phyloP scores from a whole-genome alignment of 2,113 vertebrate species.

The Diadophis punctatus region DNA sequence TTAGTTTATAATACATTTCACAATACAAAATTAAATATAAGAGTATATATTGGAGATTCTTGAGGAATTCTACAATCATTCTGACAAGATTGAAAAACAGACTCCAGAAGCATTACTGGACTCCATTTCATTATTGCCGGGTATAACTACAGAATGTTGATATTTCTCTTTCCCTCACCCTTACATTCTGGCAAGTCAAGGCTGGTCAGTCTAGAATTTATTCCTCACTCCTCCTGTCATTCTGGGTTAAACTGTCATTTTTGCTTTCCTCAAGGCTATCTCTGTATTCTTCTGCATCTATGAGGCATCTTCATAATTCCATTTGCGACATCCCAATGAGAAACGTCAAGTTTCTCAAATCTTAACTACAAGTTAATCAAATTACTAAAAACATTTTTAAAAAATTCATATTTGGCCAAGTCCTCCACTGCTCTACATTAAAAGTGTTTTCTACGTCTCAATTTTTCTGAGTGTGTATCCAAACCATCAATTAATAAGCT shows the following conservation, averaged over 20 bases:
- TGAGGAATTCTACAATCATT: background rate
- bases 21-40: background rate
- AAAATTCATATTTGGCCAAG: background rate
- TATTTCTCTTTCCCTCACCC: background rate
- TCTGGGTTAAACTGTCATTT: background rate
- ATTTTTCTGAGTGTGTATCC: background rate
- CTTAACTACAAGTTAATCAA: background rate
- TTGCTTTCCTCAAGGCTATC: background rate
- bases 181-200: background rate
- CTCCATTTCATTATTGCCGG: background rate
- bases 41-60: background rate
- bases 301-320: background rate
- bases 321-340: background rate
- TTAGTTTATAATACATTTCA: background rate
- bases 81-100: background rate
- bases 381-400: background rate
- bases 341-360: too few relatives aligned
- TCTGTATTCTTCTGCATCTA: background rate
- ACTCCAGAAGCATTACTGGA: background rate
- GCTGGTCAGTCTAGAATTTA: background rate
- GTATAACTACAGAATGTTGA: background rate
- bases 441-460: background rate
- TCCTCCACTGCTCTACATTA: background rate
- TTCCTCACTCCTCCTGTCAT: background rate
- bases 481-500: background rate